Conservation (phyloP, 2,888 invertebrate species). For the Acleris cristana region DNA sequence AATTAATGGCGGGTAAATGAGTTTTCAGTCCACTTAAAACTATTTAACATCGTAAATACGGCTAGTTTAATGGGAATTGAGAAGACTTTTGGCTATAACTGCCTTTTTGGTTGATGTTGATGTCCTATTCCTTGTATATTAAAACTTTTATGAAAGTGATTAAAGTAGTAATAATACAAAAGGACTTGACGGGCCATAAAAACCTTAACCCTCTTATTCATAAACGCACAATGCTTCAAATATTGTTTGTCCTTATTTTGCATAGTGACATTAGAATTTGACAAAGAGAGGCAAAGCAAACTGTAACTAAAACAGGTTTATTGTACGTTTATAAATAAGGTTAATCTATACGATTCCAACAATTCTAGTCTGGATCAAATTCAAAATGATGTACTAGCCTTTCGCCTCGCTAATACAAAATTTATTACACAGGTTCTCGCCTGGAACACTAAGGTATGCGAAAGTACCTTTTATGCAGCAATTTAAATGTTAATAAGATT, state of each 20-base stretch:
- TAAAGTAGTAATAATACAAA: too few relatives aligned
- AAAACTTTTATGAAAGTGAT: too few relatives aligned
- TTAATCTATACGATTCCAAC: neutral
- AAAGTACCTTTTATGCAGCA: constrained; percentile 38
- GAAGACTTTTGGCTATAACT: constrained; percentile 3
- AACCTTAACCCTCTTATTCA: too few relatives aligned
- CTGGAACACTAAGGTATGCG: constrained; percentile 23
- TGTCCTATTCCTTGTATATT: too few relatives aligned
- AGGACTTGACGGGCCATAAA: too few relatives aligned
- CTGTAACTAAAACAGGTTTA: too few relatives aligned
- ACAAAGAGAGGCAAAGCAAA: too few relatives aligned
- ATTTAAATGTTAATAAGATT: constrained; percentile 44
- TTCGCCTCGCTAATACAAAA: constrained; percentile 10
- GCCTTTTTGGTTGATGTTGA: neutral
- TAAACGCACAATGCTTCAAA: too few relatives aligned
- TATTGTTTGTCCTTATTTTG: too few relatives aligned
- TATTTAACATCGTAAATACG: constrained; percentile 52
- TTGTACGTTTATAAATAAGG: too few relatives aligned
- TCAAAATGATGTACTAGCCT: neutral
- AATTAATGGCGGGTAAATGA: constrained; percentile 70
- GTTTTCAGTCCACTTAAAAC: constrained; percentile 62
- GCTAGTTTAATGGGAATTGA: constrained; percentile 44
- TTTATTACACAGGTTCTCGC: constrained; percentile 18
- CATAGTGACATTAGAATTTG: too few relatives aligned
- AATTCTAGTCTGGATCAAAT: neutral